These are phyloP conservation scores for Leptopterna dolabrata DNA, from an alignment of 2,888 invertebrate genomes.

Conservation along the genomic window DNA sequence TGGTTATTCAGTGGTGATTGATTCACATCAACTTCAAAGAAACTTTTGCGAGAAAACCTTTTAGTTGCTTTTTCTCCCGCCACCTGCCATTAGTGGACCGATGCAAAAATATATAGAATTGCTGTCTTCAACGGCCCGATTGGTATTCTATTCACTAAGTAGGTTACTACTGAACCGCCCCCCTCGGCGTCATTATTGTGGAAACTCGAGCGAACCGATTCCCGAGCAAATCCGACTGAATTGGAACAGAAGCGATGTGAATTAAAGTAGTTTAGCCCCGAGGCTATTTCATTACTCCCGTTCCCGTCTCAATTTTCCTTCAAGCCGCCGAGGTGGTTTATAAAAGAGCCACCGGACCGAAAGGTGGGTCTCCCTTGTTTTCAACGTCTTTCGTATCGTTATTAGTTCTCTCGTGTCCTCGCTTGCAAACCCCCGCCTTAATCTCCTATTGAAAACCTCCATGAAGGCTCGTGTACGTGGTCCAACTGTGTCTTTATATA, in stretches of 20 bases:
- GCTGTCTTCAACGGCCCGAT: background rate
- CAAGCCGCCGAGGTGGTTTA: background rate
- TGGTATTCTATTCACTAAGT: background rate
- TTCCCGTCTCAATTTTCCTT: background rate
- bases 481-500: no score
- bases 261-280: background rate
- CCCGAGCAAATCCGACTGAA: background rate
- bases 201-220: background rate
- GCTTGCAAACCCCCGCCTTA: no score
- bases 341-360: background rate
- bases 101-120: background rate
- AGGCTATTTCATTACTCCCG: background rate
- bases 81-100: background rate
- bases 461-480: no score
- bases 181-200: background rate
- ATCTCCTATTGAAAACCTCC: background rate
- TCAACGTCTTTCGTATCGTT: background rate
- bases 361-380: background rate
- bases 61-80: background rate
- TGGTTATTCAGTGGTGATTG: no score
- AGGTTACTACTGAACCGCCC: background rate
- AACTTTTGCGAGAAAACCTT: background rate
- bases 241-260: background rate
- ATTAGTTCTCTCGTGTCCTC: background rate
- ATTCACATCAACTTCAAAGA: background rate